Base-by-base conservation (phyloP, 2,797 vertebrate species). In the Anisognathus igniventris region DNA sequence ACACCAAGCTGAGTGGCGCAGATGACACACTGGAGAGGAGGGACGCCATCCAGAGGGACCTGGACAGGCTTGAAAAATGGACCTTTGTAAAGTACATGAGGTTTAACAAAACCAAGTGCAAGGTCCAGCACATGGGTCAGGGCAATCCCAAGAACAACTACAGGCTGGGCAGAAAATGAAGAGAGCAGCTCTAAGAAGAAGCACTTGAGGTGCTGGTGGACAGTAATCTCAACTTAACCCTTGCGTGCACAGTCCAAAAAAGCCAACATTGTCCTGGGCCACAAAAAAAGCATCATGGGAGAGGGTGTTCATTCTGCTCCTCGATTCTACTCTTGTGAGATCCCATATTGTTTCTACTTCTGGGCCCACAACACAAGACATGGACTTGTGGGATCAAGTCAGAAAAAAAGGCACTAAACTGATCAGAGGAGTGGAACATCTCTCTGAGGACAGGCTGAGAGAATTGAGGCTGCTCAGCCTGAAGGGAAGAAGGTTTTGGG, bases 21-120 rank as follows among this genome's bases (percentile, higher is more conserved):
- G 24, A 19, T 0, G 1, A 25, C 20, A 22, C 2, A 9, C 17
- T 10, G 40, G 9, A 53, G 14, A 39, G 7, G 5, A 22, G 14
- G 9, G 12, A 22, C 2, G 3, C 15, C 14, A 18, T 37, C 23
- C 28, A 21, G 39, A 51, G 9, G 25, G 21, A 39, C 10, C 14
- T 15, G 10, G 44, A 28, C 35, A 71, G 6, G 13, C 21, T 39
- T 8, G 11, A 58, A 33, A 51, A 45, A 50, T 21, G 2, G 16
- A 15, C 13, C 3, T 14, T 21, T 45, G 17, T 19, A 57, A 64
- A 56, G 22, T 22, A 33, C 9, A 27, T 15, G 20, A 58, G 33
- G 11, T 45, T 45, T 40, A 51, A 21, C 3, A 47, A 78, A n/a
- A 8, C 11, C 25, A 48, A 23, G 12, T 27, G 4, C 16, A 45